These are phyloP conservation scores for Ceyx melanurus DNA, from an alignment of 2,113 vertebrate genomes.

Conservation along the genomic window DNA sequence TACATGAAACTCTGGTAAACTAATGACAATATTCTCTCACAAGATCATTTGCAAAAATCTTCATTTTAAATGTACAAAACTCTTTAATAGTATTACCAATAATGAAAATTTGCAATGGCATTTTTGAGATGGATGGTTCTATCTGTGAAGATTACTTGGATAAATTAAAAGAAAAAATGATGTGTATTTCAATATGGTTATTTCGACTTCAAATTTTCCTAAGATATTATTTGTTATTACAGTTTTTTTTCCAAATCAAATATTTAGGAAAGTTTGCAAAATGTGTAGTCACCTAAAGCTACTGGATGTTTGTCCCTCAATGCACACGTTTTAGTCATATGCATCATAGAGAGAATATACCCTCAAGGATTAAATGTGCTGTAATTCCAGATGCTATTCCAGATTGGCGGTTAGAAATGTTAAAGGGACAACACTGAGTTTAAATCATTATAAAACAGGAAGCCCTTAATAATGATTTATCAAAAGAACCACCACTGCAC, in stretches of 20 bases:
- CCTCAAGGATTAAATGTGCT: background rate
- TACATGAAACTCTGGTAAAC: background rate
- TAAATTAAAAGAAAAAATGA: background rate
- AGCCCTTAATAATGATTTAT: background rate
- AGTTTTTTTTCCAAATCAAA: background rate
- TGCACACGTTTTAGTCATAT: background rate
- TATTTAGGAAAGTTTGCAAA: background rate
- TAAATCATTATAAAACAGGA: background rate
- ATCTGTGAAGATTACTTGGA: background rate
- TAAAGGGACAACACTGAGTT: background rate
- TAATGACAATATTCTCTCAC: rapidly evolving
- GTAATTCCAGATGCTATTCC: conserved; percentile 46
- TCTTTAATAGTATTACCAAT: background rate
- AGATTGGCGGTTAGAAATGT: background rate
- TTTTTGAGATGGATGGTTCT: background rate
- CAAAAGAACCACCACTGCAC: background rate
- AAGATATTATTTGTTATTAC: background rate
- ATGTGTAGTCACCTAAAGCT: background rate
- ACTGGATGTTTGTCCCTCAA: background rate
- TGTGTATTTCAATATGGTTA: rapidly evolving
- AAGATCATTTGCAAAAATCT: background rate
- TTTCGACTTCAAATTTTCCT: background rate
- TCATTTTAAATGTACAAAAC: background rate
- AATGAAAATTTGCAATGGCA: background rate
- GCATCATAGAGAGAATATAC: background rate